A percentile compares a stretch with the other conserved stretches of the same genome.
phyloP scores from a whole-genome alignment of 2,113 vertebrate species.

The Melanerpes aurifrons region DNA sequence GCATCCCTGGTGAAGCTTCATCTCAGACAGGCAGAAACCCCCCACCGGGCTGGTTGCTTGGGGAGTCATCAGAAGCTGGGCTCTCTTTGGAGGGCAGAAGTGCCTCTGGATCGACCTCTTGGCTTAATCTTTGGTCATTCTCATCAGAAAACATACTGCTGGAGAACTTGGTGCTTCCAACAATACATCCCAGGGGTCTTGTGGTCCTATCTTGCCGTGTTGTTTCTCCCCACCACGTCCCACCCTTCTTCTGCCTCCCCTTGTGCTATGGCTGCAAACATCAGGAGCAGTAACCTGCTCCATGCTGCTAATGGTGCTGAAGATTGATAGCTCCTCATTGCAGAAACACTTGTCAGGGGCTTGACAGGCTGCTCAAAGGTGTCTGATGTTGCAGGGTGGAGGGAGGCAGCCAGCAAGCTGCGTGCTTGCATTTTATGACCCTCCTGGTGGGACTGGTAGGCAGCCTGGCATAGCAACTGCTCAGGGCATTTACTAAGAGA shows the following conservation, averaged over 20 bases:
- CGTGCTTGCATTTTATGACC: not conserved
- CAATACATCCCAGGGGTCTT: not conserved
- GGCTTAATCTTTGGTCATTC: not conserved
- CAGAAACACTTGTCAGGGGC: slow-evolving; percentile 22
- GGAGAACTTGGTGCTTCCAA: not conserved
- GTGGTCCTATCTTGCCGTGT: not conserved
- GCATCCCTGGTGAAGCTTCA: not conserved
- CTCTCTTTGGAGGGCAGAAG: not conserved
- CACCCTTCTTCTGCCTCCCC: not conserved
- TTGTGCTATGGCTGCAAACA: not conserved
- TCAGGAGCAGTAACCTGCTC: not conserved
- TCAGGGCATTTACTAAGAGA: slow-evolving; percentile 54
- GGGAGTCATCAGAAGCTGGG: not conserved
- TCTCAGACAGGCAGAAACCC: not conserved
- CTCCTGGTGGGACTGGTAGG: slow-evolving; percentile 42
- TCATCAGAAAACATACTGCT: not conserved
- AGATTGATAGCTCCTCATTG: slow-evolving; percentile 42
- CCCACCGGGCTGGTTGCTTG: not conserved
- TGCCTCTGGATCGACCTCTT: not conserved
- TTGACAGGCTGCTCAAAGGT: slow-evolving; percentile 49
- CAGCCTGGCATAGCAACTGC: not conserved
- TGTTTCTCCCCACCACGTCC: accelerated
- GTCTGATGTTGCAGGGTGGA: slow-evolving; percentile 17
- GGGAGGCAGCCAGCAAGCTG: not conserved
- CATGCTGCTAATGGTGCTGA: accelerated